Conservation (phyloP, 2,888 invertebrate species). For the Brachycybe producta region DNA sequence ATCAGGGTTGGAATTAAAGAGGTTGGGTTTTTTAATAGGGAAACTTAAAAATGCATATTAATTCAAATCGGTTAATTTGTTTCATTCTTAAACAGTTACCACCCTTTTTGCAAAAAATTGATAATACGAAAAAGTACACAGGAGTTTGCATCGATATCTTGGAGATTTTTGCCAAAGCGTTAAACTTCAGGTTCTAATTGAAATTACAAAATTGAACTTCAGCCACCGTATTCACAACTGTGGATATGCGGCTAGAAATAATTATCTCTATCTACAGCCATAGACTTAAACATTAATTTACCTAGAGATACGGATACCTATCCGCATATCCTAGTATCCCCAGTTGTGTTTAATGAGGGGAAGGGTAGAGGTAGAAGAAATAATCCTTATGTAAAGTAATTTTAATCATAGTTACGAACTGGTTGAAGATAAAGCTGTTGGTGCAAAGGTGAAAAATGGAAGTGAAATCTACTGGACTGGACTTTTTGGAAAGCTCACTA, state of each 20-base stretch:
- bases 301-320: too few relatives aligned
- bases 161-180: constrained; percentile 5
- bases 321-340: too few relatives aligned
- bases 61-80: background rate
- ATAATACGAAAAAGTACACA: constrained; percentile 3
- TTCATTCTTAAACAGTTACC: background rate
- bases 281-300: background rate
- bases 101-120: background rate
- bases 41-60: background rate
- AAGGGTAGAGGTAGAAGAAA: too few relatives aligned
- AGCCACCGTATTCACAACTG: background rate
- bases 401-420: constrained; percentile 13
- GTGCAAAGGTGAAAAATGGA: background rate
- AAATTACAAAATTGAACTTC: background rate
- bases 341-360: too few relatives aligned
- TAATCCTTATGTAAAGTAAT: too few relatives aligned
- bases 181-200: constrained; percentile 15
- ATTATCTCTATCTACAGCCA: background rate
- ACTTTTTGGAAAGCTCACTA: constrained; percentile 5
- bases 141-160: constrained; percentile 16
- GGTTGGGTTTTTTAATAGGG: background rate
- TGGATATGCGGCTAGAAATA: too few relatives aligned
- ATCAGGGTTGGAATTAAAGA: constrained; percentile 6
- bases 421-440: background rate
- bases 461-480: constrained; percentile 8